Conservation (phyloP, 2,888 invertebrate species). For the Nomada goodeniana region DNA sequence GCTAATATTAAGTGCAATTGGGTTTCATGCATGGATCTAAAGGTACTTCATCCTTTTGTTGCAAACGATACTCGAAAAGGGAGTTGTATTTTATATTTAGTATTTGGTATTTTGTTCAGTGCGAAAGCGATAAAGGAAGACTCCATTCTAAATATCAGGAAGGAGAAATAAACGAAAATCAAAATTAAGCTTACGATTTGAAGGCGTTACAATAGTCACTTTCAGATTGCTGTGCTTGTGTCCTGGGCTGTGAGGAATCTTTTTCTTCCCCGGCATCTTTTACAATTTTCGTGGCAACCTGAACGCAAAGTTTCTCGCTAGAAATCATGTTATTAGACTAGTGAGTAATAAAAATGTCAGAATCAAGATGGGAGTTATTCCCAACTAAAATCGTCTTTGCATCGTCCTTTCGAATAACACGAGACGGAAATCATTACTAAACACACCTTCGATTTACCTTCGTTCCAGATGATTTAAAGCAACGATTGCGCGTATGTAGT, state of each 20-base stretch:
- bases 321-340: not conserved
- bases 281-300: conserved; percentile 60
- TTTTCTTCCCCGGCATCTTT: conserved; percentile 50
- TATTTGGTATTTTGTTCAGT: not conserved
- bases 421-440: conserved; percentile 62
- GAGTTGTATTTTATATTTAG: not conserved
- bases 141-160: conserved; percentile 3
- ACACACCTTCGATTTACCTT: conserved; percentile 62
- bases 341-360: not conserved
- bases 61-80: conserved; percentile 11
- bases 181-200: conserved; percentile 71
- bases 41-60: conserved; percentile 15
- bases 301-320: conserved; percentile 37
- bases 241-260: conserved; percentile 60
- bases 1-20: conserved; percentile 40
- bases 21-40: conserved; percentile 56
- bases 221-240: conserved; percentile 65
- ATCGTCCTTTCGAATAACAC: conserved; percentile 33
- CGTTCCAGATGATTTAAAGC: conserved; percentile 58
- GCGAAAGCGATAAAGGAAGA: conserved; percentile 22
- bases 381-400: not conserved
- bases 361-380: not conserved
- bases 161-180: conserved; percentile 23
- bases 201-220: conserved; percentile 57
- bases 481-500: conserved; percentile 33